Evolutionary conservation across 2,113 vertebrate genomes (phyloP).

Genomic region (Nipponia nippon): DNA sequence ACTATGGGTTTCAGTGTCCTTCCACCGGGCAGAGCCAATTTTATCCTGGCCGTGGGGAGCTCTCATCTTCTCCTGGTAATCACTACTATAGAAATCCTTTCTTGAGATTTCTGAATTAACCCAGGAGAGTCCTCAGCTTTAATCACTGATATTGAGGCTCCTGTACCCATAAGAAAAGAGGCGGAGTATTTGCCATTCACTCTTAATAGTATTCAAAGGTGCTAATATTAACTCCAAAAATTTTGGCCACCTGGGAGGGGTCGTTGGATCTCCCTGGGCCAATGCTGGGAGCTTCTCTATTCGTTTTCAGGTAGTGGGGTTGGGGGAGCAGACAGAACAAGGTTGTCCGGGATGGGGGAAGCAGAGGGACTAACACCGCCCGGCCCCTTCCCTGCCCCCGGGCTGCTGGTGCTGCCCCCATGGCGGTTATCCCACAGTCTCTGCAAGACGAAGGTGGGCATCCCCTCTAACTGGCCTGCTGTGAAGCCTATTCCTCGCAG

Average conservation of each 20-base stretch:
- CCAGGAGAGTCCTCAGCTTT: neutral
- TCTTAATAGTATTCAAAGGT: neutral
- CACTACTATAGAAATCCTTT: neutral
- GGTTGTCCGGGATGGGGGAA: neutral
- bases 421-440: neutral
- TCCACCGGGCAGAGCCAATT: neutral
- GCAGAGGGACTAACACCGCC: neutral
- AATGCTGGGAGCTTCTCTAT: neutral
- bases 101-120: neutral
- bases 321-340: neutral
- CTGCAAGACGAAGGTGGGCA: neutral
- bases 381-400: neutral
- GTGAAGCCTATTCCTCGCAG: neutral
- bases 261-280: neutral
- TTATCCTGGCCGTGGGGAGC: neutral
- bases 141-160: neutral
- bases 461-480: neutral
- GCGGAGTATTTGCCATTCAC: neutral
- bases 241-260: neutral
- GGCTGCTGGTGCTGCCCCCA: neutral
- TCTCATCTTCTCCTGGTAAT: neutral
- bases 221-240: neutral
- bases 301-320: rapidly evolving
- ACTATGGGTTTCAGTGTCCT: neutral
- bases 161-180: neutral